Evolutionary conservation across 2,113 vertebrate genomes (phyloP).

Genomic region (Pyrgilauda ruficollis): DNA sequence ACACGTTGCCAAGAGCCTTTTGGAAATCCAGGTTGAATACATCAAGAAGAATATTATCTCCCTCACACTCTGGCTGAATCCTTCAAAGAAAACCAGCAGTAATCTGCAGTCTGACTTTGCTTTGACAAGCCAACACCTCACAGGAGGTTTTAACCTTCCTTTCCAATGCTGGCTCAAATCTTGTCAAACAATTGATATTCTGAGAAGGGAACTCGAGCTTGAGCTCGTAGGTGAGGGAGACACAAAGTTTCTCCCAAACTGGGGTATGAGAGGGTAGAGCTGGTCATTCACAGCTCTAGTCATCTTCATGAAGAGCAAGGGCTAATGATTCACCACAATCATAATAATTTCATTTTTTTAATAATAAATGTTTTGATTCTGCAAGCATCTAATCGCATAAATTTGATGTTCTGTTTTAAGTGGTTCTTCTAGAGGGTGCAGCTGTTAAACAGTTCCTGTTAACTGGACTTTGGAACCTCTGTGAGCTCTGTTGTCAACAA

Average conservation of each 20-base stretch:
- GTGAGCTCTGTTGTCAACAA: neutral
- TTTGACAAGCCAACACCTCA: neutral
- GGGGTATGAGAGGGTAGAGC: neutral
- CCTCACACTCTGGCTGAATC: neutral
- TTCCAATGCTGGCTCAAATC: neutral
- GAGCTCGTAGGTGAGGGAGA: neutral
- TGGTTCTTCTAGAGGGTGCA: neutral
- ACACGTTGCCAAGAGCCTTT: neutral
- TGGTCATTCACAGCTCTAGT: neutral
- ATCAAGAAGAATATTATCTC: neutral
- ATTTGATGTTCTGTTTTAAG: neutral
- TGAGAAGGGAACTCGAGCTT: neutral
- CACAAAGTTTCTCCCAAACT: neutral
- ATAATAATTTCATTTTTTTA: neutral
- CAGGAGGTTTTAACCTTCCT: neutral
- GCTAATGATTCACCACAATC: neutral
- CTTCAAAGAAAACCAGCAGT: neutral
- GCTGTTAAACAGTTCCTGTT: neutral
- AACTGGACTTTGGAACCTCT: conserved; percentile 42
- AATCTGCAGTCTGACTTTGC: neutral
- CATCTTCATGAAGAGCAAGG: neutral
- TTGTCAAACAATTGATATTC: neutral
- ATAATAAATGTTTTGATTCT: neutral
- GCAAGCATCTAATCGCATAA: neutral
- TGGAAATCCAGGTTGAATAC: neutral